Percentiles rank a stretch among this genome's conserved stretches.
phyloP scores from a whole-genome alignment of 2,797 vertebrate genomes.

The Balearica regulorum region DNA sequence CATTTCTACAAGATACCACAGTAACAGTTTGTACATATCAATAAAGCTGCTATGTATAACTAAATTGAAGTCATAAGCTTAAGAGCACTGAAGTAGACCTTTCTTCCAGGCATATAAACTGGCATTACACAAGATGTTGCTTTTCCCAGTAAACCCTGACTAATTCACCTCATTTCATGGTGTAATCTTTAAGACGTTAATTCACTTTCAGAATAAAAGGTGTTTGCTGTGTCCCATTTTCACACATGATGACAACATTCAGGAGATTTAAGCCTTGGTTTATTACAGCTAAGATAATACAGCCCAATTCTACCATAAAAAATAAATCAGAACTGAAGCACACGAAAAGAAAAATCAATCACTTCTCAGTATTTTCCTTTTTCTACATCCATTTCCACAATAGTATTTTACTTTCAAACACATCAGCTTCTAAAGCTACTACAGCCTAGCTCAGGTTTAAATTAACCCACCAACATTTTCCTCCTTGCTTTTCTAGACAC shows the following conservation, averaged over 20 bases:
- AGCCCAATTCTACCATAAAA: neutral
- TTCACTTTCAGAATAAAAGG: neutral
- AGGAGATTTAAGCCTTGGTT: neutral
- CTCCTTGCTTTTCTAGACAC: neutral
- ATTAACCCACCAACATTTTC: neutral
- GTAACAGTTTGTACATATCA: neutral
- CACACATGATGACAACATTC: neutral
- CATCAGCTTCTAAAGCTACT: neutral
- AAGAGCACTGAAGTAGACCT: neutral
- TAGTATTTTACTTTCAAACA: neutral
- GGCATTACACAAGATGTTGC: fast-evolving
- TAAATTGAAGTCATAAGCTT: neutral
- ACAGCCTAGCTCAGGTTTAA: neutral
- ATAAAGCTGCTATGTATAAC: neutral
- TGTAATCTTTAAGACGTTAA: neutral
- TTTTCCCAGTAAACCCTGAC: neutral
- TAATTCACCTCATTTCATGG: neutral
- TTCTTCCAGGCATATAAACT: neutral
- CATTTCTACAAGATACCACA: neutral
- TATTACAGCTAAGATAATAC: neutral
- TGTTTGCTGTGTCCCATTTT: neutral
- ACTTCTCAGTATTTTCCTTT: neutral
- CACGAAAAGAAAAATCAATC: neutral
- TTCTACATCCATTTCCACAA: neutral
- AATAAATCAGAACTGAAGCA: neutral